Evolutionary conservation across 2,888 invertebrate genomes (phyloP), one percentile per base, ranked within the genome.

Genomic region (Branchipolynoe longqiensis): DNA sequence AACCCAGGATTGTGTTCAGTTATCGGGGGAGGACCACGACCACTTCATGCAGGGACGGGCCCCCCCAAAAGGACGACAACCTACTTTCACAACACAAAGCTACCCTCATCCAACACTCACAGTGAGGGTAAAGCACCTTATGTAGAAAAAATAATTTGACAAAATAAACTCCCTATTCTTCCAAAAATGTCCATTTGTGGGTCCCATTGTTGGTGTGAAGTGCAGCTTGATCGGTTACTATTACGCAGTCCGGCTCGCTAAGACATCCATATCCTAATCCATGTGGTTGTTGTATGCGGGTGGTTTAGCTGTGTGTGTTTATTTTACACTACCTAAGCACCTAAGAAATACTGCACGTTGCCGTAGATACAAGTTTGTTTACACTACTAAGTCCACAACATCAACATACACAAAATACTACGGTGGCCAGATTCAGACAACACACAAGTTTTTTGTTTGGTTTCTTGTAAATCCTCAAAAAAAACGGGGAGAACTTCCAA

Each of bases 371-470:
- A 69, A 22, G 25, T 69, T 69, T 14, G 38, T 33, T 69, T 69
- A 69, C 69, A 69, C 69, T 69, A 69, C 69, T 69, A 69, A 64
- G 69, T 69, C 69, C 69, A 69, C 69, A 69, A 69, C 69, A 69
- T 69, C 69, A 69, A 69, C 69, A 69, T 69, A 69, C 69, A 69
- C 38, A 38, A 62, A 69, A 69, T 69, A 78, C 78, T 78, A 78
- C 54, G 78, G 78, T 54, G 78, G 78, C 78, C 78, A 78, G 78
- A 78, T 78, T 78, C 78, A 54, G 54, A 78, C 78, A 78, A 78
- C 78, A 78, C 69, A 69, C 69, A 69, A 69, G 69, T 36, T 69
- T 69, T 69, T 12, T 62, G 28, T 18, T 38, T 18, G 38, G 12
- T 69, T 69, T 33, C 8, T 69, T 38, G 22, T 8, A 33, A 22